phyloP scores from a whole-genome alignment of 2,113 vertebrate species.

The Trachemys scripta region DNA sequence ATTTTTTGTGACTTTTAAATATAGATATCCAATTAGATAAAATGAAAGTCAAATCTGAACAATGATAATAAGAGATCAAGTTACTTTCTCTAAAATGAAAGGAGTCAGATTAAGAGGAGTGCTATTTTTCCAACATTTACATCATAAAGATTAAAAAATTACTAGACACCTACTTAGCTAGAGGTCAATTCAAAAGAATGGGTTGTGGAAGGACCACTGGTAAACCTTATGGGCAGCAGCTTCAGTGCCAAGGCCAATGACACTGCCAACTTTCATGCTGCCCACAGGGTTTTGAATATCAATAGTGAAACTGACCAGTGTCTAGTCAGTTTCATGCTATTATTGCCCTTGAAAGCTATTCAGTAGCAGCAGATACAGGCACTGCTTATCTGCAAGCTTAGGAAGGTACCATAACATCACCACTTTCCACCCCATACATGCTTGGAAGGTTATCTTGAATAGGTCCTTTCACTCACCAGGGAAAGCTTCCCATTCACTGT shows the following conservation, averaged over 20 bases:
- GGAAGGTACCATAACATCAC: not conserved
- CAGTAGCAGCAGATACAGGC: not conserved
- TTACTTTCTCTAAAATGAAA: slow-evolving; percentile 23
- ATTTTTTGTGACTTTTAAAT: not conserved
- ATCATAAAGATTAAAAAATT: not conserved
- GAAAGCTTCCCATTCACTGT: not conserved
- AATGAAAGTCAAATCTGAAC: slow-evolving; percentile 10
- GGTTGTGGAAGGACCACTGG: not conserved
- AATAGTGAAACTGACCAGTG: not conserved
- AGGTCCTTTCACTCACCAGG: not conserved
- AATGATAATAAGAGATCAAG: not conserved
- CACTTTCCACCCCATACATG: not conserved
- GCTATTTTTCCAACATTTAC: not conserved
- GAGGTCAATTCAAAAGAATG: not conserved
- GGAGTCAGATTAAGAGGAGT: not conserved
- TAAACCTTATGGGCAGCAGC: slow-evolving; percentile 29
- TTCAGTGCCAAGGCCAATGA: not conserved
- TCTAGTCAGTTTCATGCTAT: not conserved
- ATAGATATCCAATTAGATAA: slow-evolving; percentile 9
- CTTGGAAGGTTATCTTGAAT: not conserved
- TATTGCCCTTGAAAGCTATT: not conserved
- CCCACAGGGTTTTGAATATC: not conserved
- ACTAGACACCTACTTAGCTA: not conserved
- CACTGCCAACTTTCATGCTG: not conserved
- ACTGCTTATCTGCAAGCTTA: not conserved